Evolutionary conservation across 2,113 vertebrate species (phyloP), one percentile per base, ranked within the genome.

Genomic region (Apeltes quadracus): DNA sequence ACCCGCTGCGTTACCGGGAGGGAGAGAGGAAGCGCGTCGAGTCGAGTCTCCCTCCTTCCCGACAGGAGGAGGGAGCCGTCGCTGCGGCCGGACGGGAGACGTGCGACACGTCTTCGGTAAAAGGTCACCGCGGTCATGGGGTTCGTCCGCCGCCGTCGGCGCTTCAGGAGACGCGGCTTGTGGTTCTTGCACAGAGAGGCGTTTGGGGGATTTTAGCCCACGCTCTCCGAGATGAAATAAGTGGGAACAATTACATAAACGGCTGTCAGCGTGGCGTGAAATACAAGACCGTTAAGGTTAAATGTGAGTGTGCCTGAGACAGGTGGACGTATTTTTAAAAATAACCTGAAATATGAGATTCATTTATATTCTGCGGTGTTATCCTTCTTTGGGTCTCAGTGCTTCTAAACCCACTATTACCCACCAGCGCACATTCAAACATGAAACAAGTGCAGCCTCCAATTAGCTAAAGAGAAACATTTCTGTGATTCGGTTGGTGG

Each of bases 21-120:
- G 69, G 78, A 70, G 41, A 70, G 39, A 51, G 65, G 69, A 59
- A 80, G 75, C 65, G 66, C 75, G 75, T 84, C 32, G n/a, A 2
- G 29, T 29, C 29, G 29, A 5, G 29, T 29, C 23, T 39, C n/a
- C n/a, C n/a, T n/a, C n/a, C n/a, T n/a, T n/a, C n/a, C n/a, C n/a
- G n/a, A n/a, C n/a, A n/a, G n/a, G n/a, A n/a, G n/a, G n/a, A n/a
- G n/a, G n/a, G n/a, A n/a, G n/a, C n/a, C n/a, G n/a, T n/a, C n/a
- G n/a, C n/a, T n/a, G n/a, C n/a, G n/a, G n/a, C n/a, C n/a, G n/a
- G n/a, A n/a, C n/a, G n/a, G n/a, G 8, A 22, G n/a, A 22, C 4
- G 5, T 16, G 8, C 54, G 10, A 18, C 18, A 18, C 7, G 25
- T 6, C 5, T 54, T 13, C n/a, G 12, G 8, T 32, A 4, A 32